These are phyloP conservation scores for Drosophila athabasca DNA, from an alignment of 1,140 invertebrate species.

Conservation along the genomic window DNA sequence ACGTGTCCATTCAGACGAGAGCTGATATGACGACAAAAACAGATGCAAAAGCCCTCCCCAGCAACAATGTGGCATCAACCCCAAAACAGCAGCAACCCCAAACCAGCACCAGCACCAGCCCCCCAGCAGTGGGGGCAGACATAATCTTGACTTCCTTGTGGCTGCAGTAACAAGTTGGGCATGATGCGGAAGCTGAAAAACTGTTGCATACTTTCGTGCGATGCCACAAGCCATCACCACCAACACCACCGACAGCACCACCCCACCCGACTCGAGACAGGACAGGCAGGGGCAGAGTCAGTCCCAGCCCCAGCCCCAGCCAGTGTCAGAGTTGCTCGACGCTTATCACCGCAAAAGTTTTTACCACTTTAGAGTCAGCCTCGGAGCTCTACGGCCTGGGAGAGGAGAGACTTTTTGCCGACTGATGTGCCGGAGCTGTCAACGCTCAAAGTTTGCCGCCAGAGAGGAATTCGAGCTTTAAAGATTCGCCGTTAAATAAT, in stretches of 20 bases:
- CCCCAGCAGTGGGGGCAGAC: conserved; percentile 17
- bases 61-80: conserved; percentile 1
- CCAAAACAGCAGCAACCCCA: conserved; percentile 21
- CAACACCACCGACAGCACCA: neutral
- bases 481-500: conserved; percentile 42
- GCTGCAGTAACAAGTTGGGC: conserved; percentile 65
- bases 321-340: conserved; percentile 38
- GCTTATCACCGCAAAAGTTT: conserved; percentile 78
- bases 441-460: conserved; percentile 62
- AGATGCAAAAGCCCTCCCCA: conserved; percentile 35
- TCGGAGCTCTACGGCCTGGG: conserved; percentile 1
- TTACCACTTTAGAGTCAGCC: conserved; percentile 61
- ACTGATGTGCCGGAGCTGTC: conserved; percentile 48
- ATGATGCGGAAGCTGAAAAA: conserved; percentile 63
- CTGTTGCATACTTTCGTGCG: conserved; percentile 66
- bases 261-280: neutral
- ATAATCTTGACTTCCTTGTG: conserved; percentile 47
- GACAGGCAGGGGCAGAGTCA: conserved; percentile 6
- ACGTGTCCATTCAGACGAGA: conserved; percentile 79
- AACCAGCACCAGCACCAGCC: conserved; percentile 2
- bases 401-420: conserved; percentile 48
- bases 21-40: conserved; percentile 70
- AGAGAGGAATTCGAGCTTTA: conserved; percentile 29
- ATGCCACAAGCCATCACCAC: conserved; percentile 39
- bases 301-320: too few species aligned